A percentile compares a stretch with the other conserved stretches of the same genome.
Evolutionary conservation across 2,113 vertebrate genomes (phyloP).

Genomic region (Dasyornis broadbenti): DNA sequence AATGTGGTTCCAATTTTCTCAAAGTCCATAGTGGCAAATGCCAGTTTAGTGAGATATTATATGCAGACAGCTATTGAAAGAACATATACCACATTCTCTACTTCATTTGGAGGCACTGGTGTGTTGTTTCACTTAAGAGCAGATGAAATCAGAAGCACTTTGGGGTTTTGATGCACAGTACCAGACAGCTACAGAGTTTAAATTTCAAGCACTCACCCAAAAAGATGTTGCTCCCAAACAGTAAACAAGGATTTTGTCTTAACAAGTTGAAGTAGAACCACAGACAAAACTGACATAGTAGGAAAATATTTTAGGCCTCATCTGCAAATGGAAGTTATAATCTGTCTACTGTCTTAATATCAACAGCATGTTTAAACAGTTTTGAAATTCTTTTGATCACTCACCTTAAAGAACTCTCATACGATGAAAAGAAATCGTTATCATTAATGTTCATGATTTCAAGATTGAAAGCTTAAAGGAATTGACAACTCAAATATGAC

Average conservation of each 20-base stretch:
- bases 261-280: not conserved
- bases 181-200: not conserved
- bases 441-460: not conserved
- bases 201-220: not conserved
- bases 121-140: not conserved
- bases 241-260: not conserved
- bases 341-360: not conserved
- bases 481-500: not conserved
- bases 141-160: not conserved
- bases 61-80: not conserved
- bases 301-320: not conserved
- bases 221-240: not conserved
- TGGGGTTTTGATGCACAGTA: not conserved
- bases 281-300: not conserved
- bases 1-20: not conserved
- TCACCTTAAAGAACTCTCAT: not conserved
- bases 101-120: not conserved
- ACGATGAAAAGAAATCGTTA: not conserved
- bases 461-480: not conserved
- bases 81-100: not conserved
- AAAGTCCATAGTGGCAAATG: not conserved
- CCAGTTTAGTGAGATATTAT: not conserved
- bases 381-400: constrained; percentile 2
- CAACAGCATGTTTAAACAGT: not conserved
- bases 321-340: not conserved